Conservation (phyloP, 2,113 vertebrate genomes). For the Misgurnus anguillicaudatus region DNA sequence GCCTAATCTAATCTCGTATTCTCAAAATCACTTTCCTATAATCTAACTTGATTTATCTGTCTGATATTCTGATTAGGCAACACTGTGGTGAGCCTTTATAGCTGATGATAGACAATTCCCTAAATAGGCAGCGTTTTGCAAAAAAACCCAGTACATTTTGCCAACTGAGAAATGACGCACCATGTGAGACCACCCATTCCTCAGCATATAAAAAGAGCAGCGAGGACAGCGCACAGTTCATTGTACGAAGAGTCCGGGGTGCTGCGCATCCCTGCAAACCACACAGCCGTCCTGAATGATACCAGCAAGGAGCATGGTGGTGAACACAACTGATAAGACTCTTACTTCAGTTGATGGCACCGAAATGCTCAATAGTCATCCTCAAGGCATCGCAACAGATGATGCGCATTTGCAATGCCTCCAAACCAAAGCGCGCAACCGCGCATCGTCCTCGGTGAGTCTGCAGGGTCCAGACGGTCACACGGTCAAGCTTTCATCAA, state of each 20-base stretch:
- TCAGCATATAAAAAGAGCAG: slow-evolving; percentile 19
- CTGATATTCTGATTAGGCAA: neutral
- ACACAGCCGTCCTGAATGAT: slow-evolving; percentile 29
- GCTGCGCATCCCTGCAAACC: neutral
- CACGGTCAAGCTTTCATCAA: slow-evolving; percentile 54
- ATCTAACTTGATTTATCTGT: neutral
- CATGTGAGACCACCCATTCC: neutral
- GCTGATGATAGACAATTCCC: neutral
- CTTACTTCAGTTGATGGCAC: slow-evolving; percentile 68
- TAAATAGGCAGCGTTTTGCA: slow-evolving; percentile 29
- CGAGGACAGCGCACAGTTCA: slow-evolving; percentile 1
- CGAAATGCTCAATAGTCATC: slow-evolving; percentile 60
- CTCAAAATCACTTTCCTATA: no score
- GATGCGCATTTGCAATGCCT: slow-evolving; percentile 19
- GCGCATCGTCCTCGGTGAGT: neutral
- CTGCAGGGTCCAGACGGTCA: slow-evolving; percentile 39
- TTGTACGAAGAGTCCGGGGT: neutral
- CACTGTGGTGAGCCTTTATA: neutral
- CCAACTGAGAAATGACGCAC: slow-evolving; percentile 27
- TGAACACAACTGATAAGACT: slow-evolving; percentile 67
- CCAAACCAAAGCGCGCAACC: slow-evolving; percentile 15
- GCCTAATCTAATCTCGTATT: no score
- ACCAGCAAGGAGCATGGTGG: slow-evolving; percentile 60
- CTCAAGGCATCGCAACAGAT: slow-evolving; percentile 42
- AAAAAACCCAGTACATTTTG: neutral